phyloP scores from a whole-genome alignment of 1,140 invertebrate genomes.

The Zaprionus tsacasi region DNA sequence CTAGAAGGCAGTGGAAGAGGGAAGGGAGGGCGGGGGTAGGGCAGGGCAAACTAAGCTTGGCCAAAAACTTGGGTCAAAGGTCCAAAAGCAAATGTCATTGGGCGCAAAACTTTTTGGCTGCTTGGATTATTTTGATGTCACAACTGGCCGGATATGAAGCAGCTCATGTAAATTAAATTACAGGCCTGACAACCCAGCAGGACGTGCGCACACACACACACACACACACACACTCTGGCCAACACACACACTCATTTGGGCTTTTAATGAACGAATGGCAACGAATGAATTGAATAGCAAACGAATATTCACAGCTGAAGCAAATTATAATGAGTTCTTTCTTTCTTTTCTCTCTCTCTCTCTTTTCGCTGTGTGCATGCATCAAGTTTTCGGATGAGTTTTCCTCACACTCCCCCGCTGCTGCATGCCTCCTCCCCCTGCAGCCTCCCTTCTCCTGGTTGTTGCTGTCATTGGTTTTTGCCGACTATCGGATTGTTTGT shows the following conservation, averaged over 20 bases:
- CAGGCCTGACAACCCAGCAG: slow-evolving; percentile 8
- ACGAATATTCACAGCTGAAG: slow-evolving; percentile 63
- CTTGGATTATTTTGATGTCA: slow-evolving; percentile 60
- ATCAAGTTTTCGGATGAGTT: slow-evolving; percentile 42
- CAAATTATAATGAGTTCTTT: slow-evolving; percentile 77
- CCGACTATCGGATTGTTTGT: slow-evolving; percentile 20
- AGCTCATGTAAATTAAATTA: slow-evolving; percentile 78
- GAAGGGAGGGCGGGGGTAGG: neutral
- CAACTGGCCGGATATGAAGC: slow-evolving; percentile 24
- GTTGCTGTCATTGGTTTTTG: slow-evolving; percentile 33
- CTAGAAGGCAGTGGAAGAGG: slow-evolving; percentile 3
- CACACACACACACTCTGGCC: neutral
- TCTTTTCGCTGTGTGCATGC: slow-evolving; percentile 12
- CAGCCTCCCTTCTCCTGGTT: neutral
- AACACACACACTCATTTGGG: slow-evolving; percentile 21
- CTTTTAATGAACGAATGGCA: slow-evolving; percentile 48
- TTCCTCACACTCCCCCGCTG: neutral
- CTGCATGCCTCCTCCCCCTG: neutral
- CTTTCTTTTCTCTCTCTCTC: neutral
- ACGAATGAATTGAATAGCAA: slow-evolving; percentile 63
- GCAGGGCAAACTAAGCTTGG: neutral
- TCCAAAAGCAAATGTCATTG: slow-evolving; percentile 44
- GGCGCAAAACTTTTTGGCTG: slow-evolving; percentile 55
- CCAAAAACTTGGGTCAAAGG: neutral
- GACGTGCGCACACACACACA: slow-evolving; percentile 21